Base-by-base conservation (phyloP, 2,888 invertebrate genomes). In the Pseudoips prasinana region DNA sequence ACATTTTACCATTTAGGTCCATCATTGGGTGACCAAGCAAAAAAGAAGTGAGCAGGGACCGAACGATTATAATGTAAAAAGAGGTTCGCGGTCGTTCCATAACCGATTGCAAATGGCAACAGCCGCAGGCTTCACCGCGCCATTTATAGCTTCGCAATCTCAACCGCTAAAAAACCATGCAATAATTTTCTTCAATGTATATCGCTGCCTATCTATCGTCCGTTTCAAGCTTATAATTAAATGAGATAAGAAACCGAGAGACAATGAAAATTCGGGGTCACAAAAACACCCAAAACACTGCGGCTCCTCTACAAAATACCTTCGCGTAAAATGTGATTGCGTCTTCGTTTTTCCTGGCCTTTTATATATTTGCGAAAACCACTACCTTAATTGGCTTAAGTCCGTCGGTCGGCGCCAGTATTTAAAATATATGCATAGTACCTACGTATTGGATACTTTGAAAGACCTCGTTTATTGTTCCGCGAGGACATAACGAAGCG, bases 31-130 rank as follows among this genome's bases (percentile, higher is more conserved):
- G 14, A 14, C 64, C 75, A 68, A 64, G 63, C 61, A 81, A 83
- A 82, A 84, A 79, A 73, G 62, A 62, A 77, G 68, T 65, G 68
- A 73, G 67, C 72, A 67, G 68, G 69, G 74, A 75, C 79, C 67
- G 69, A 73, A 76, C 79, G 86, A 85, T 86, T 86, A 85, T 85
- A 86, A 80, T 82, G 73, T 80, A 86, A 86, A 88, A 88, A 86
- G 80, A 82, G 78, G 75, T 82, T 74, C 76, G 80, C 74, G 74
- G 72, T 71, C 85, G 84, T 84, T 82, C 86, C 86, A 86, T 86
- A 87, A 87, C 81, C 76, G 86, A 83, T 87, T 85, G 87, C 85
- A 88, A 88, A 88, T 87, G 83, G 83, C 81, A 74, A 81, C 72
- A 69, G 86, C 87, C 86, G 80, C 78, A 68, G 83, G 83, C 75